A percentile compares a stretch with the other conserved stretches of the same genome.
phyloP scores from a whole-genome alignment of 2,113 vertebrate genomes.

The Eulemur macaco region DNA sequence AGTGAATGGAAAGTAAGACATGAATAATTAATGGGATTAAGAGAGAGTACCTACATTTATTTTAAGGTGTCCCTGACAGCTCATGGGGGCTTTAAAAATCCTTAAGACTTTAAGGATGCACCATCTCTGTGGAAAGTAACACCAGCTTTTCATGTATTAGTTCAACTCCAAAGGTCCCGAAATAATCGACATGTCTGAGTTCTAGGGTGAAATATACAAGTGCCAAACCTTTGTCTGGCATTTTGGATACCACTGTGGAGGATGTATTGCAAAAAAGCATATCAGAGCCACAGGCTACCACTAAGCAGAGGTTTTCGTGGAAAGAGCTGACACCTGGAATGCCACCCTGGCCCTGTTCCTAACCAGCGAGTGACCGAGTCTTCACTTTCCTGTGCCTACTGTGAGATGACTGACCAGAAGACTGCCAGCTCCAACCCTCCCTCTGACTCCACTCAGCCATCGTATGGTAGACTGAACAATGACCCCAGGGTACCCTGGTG shows the following conservation, averaged over 20 bases:
- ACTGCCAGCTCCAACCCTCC: background rate
- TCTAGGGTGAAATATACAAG: constrained; percentile 14
- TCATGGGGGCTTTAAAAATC: constrained; percentile 47
- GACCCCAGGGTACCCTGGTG: background rate
- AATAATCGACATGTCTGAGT: constrained; percentile 48
- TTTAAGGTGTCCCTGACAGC: constrained; percentile 55
- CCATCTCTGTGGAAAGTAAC: constrained; percentile 26
- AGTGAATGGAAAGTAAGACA: constrained; percentile 65
- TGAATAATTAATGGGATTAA: constrained; percentile 74
- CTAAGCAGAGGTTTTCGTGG: background rate
- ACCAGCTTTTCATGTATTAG: constrained; percentile 66
- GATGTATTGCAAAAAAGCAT: background rate
- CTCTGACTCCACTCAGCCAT: background rate
- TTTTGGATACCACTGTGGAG: background rate
- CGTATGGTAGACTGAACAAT: background rate
- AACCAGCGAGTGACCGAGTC: accelerated
- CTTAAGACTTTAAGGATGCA: constrained; percentile 29
- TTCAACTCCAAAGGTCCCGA: constrained; percentile 62
- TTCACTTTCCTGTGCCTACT: background rate
- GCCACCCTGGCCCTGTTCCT: background rate
- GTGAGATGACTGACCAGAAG: background rate
- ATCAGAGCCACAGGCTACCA: background rate
- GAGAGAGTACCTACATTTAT: constrained; percentile 45
- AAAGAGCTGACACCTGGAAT: background rate
- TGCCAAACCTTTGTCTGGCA: background rate